Conservation (phyloP, 2,797 vertebrate species). For the Acanthis flammea region DNA sequence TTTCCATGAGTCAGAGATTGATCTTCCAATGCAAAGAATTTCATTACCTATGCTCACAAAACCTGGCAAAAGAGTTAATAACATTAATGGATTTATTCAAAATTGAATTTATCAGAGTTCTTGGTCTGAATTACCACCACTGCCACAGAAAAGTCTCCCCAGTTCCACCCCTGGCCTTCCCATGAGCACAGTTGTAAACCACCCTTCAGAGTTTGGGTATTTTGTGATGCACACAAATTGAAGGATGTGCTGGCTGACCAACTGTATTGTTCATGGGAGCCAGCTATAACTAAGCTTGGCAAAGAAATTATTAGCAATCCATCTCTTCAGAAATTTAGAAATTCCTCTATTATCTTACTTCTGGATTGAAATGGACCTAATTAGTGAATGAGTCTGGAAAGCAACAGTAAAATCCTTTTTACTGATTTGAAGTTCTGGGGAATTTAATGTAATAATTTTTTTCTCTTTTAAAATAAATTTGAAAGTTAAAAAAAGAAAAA, state of each 20-base stretch:
- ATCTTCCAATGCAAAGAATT: neutral
- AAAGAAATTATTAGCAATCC: neutral
- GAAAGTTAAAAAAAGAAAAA: neutral
- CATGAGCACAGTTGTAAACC: accelerated
- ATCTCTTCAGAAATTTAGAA: neutral
- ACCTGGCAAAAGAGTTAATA: neutral
- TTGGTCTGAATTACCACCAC: neutral
- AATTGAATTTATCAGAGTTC: neutral
- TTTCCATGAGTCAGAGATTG: neutral
- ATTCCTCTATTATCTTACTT: neutral
- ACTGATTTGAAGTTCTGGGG: neutral
- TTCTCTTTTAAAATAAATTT: neutral
- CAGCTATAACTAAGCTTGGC: neutral
- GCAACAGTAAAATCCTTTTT: neutral
- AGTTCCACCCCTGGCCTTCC: neutral
- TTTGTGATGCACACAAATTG: neutral
- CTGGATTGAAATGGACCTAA: neutral
- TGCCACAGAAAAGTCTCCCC: neutral
- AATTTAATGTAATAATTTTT: neutral
- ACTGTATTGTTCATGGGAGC: neutral
- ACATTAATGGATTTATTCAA: neutral
- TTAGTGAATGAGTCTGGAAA: neutral
- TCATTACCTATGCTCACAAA: neutral
- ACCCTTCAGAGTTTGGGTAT: neutral
- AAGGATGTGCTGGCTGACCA: neutral